Conservation (phyloP, 2,113 vertebrate genomes). For the Pantherophis guttatus region DNA sequence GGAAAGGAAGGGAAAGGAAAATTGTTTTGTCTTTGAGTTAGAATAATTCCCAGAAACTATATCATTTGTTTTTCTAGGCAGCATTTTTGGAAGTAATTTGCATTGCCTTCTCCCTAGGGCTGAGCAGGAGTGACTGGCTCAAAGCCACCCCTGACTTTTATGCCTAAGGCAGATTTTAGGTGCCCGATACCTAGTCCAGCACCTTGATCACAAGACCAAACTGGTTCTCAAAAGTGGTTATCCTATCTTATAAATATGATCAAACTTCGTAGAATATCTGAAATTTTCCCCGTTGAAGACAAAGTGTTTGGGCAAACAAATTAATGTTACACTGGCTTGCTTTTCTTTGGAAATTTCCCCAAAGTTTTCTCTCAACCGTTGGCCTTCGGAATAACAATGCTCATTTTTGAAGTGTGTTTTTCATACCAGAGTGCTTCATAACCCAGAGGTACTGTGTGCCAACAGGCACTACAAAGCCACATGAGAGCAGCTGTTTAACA, state of each 20-base stretch:
- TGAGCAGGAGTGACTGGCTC: neutral
- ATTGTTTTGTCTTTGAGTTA: neutral
- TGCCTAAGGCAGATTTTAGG: neutral
- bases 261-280: neutral
- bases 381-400: neutral
- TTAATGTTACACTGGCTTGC: too few relatives aligned
- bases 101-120: neutral
- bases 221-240: neutral
- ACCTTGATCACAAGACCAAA: neutral
- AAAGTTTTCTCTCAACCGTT: neutral
- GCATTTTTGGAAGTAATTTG: neutral
- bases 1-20: neutral
- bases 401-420: neutral
- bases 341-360: neutral
- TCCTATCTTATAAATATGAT: neutral
- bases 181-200: neutral
- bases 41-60: neutral
- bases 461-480: neutral
- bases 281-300: neutral
- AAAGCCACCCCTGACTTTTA: neutral
- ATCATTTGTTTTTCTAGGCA: neutral
- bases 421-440: slow-evolving; percentile 34
- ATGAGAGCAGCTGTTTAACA: slow-evolving; percentile 41
- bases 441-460: neutral
- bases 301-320: neutral